A percentile compares a stretch with the other conserved stretches of the same genome.
phyloP scores from a whole-genome alignment of 2,888 invertebrate genomes.

The Acronicta leporina region DNA sequence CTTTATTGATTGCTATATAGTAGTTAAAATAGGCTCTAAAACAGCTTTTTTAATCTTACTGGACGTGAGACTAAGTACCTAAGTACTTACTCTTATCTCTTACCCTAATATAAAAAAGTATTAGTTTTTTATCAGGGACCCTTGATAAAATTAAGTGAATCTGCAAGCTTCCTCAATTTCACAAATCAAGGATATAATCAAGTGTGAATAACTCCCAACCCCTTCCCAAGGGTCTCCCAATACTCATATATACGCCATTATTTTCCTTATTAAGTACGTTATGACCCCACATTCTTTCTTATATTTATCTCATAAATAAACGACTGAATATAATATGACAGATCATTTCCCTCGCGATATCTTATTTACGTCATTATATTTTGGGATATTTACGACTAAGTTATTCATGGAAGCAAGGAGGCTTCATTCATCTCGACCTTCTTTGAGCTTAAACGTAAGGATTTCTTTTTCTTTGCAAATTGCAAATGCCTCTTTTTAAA shows the following conservation, averaged over 20 bases:
- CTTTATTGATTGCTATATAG: too few relatives aligned
- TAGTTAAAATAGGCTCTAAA: too few relatives aligned
- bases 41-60: too few relatives aligned
- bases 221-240: slow-evolving; percentile 24
- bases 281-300: slow-evolving; percentile 10
- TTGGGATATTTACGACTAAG: neutral
- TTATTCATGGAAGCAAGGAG: neutral
- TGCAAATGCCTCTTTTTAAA: too few relatives aligned
- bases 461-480: too few relatives aligned
- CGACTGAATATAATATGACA: slow-evolving; percentile 10
- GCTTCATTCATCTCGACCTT: too few relatives aligned
- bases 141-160: neutral
- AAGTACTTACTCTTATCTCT: too few relatives aligned
- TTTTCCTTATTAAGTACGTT: slow-evolving; percentile 17
- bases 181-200: slow-evolving; percentile 23
- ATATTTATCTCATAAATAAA: slow-evolving; percentile 16
- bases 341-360: slow-evolving; percentile 28
- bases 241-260: slow-evolving; percentile 34
- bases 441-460: too few relatives aligned
- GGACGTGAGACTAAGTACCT: too few relatives aligned
- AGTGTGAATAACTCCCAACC: slow-evolving; percentile 11
- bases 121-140: too few relatives aligned
- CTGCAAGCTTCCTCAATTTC: slow-evolving; percentile 19
- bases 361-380: slow-evolving; percentile 20
- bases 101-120: too few relatives aligned